Percentiles rank a stretch among this genome's conserved stretches.
phyloP scores from a whole-genome alignment of 2,113 vertebrate species.

The Pachyramphus minor region DNA sequence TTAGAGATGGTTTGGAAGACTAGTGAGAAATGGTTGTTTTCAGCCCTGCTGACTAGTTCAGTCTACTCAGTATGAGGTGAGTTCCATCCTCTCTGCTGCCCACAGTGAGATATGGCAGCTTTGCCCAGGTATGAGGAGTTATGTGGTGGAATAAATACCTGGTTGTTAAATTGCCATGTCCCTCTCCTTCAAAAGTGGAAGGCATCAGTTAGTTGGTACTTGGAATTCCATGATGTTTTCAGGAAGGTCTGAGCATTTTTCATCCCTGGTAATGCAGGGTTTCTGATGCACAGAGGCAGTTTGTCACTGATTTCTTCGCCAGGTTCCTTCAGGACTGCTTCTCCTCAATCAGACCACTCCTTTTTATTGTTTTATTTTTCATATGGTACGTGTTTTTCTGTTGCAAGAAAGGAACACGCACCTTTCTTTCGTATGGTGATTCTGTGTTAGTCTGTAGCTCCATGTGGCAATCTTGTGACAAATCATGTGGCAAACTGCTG shows the following conservation, averaged over 20 bases:
- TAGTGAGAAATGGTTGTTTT: not conserved
- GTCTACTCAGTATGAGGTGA: not conserved
- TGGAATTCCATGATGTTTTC: not conserved
- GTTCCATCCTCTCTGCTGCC: not conserved
- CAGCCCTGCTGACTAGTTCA: not conserved
- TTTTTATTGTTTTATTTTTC: not conserved
- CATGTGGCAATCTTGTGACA: not conserved
- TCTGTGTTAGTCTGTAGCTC: not conserved
- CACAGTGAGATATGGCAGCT: not conserved
- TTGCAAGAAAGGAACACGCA: fast-evolving
- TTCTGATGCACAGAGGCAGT: not conserved
- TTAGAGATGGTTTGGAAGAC: not conserved
- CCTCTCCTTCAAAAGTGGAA: not conserved
- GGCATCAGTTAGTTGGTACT: not conserved
- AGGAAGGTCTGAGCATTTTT: not conserved
- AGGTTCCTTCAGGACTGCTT: not conserved
- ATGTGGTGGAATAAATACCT: not conserved
- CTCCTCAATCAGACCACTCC: not conserved
- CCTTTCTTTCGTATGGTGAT: not conserved
- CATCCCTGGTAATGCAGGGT: not conserved
- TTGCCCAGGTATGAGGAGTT: not conserved
- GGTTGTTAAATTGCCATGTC: not conserved
- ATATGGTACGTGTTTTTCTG: not conserved
- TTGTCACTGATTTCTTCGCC: not conserved
- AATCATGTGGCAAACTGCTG: not conserved